Evolutionary conservation across 2,888 invertebrate genomes (phyloP).

Genomic region (Chydorus sphaericus): DNA sequence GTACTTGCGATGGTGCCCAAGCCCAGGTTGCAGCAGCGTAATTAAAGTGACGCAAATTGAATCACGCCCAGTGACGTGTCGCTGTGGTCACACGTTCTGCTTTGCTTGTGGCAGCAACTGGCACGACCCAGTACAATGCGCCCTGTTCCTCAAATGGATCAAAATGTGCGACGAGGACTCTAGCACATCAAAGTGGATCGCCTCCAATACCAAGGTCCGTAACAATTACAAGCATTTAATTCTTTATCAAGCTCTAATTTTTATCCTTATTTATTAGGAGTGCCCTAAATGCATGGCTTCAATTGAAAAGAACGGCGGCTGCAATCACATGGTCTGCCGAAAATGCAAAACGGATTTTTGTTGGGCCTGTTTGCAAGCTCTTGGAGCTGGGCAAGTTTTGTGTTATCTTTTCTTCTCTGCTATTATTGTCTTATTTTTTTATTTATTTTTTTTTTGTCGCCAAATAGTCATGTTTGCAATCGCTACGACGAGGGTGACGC

Average conservation of each 20-base stretch:
- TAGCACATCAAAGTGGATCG: conserved; percentile 98
- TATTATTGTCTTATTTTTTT: conserved; percentile 7
- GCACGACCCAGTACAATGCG: conserved; percentile 97
- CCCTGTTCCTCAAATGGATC: conserved; percentile 84
- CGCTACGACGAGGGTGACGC: conserved; percentile 95
- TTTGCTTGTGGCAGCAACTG: conserved; percentile 92
- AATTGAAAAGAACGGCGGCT: conserved; percentile 95
- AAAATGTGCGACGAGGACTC: conserved; percentile 99
- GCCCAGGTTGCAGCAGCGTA: conserved; percentile 92
- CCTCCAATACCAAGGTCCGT: conserved; percentile 81
- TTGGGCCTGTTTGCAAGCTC: conserved; percentile 97
- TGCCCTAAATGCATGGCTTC: conserved; percentile 96
- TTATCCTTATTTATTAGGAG: conserved; percentile 37
- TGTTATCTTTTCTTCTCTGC: not conserved
- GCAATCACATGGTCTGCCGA: conserved; percentile 99
- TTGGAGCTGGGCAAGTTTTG: conserved; percentile 71
- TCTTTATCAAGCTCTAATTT: not conserved
- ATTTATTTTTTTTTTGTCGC: conserved; percentile 16
- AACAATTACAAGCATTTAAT: not conserved
- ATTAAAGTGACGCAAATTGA: conserved; percentile 84
- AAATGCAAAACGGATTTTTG: conserved; percentile 98
- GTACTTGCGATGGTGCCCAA: conserved; percentile 92
- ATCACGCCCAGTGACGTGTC: conserved; percentile 78
- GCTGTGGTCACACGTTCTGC: conserved; percentile 86
- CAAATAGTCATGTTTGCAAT: conserved; percentile 75